Evolutionary conservation across 2,113 vertebrate species (phyloP), one percentile per base, ranked within the genome.

Genomic region (Junco hyemalis): DNA sequence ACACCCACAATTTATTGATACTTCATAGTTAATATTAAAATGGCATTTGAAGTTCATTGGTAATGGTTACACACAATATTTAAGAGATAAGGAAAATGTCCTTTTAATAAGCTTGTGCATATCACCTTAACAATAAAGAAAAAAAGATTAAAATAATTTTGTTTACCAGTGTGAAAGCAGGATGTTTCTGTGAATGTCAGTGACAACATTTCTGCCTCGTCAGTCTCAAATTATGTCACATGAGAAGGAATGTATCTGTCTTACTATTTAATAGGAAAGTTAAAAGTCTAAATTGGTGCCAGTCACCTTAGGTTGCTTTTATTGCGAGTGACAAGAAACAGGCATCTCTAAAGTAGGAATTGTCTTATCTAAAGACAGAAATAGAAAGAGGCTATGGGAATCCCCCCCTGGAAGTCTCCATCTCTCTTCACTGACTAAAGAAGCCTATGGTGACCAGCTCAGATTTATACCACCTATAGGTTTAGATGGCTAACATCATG

Each of bases 291-390:
- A 63, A 94, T 81, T 82, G 88, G 51, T 63, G 47, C 54, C 7
- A 13, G 68, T 83, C 63, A 80, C 76, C 35, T 80, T 53, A 72
- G 36, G 36, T 42, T 94, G 68, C 48, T 85, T 84, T 87, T 85
- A 60, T 57, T 79, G 66, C 28, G 21, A 86, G 54, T 83, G 63
- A 93, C 79, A 94, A 90, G 82, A 88, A 94, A 86, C 59, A 88
- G 85, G 42, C 82, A 93, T 40, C 78, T 72, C 69, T 61, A 85
- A 94, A 91, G 65, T 44, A 72, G 73, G 48, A 91, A 90, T 20
- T 48, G 51, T 61, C 57, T 90, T 60, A 44, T 78, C 21, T 77
- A 54, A 92, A 85, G 70, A 63, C 18, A 88, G 47, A 65, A 64
- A 80, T 69, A 77, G 65, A 87, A 90, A 56, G 45, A 88, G 18